Evolutionary conservation across 2,797 vertebrate genomes (phyloP).

Genomic region (Acanthiza pusilla): DNA sequence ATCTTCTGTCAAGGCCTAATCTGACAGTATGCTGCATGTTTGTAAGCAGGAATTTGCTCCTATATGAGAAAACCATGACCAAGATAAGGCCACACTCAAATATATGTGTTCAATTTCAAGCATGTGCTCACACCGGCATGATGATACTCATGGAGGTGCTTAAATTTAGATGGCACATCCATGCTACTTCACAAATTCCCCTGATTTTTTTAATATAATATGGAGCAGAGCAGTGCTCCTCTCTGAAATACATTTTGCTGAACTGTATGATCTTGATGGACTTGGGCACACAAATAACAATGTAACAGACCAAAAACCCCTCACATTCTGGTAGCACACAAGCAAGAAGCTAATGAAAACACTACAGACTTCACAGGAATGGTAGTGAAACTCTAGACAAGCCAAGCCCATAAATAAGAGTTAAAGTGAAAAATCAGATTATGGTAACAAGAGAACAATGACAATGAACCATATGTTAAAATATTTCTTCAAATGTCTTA

Average conservation of each 20-base stretch:
- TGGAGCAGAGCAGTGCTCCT: not conserved
- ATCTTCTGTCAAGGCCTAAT: not conserved
- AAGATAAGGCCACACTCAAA: not conserved
- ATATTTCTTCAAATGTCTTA: not conserved
- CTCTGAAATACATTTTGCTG: not conserved
- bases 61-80: not conserved
- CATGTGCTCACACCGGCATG: fast-evolving
- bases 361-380: not conserved
- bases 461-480: not conserved
- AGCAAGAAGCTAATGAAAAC: not conserved
- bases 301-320: not conserved
- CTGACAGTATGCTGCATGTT: not conserved
- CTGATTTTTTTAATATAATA: not conserved
- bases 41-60: not conserved
- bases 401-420: not conserved
- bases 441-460: not conserved
- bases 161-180: not conserved
- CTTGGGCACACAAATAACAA: not conserved
- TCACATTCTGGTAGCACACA: not conserved
- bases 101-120: not conserved
- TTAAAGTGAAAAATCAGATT: not conserved
- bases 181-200: not conserved
- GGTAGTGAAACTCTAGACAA: not conserved
- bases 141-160: not conserved
- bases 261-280: not conserved